Percentiles rank a stretch among this genome's conserved stretches.
Evolutionary conservation across 2,113 vertebrate species (phyloP).

Genomic region (Rhinichthys klamathensis): DNA sequence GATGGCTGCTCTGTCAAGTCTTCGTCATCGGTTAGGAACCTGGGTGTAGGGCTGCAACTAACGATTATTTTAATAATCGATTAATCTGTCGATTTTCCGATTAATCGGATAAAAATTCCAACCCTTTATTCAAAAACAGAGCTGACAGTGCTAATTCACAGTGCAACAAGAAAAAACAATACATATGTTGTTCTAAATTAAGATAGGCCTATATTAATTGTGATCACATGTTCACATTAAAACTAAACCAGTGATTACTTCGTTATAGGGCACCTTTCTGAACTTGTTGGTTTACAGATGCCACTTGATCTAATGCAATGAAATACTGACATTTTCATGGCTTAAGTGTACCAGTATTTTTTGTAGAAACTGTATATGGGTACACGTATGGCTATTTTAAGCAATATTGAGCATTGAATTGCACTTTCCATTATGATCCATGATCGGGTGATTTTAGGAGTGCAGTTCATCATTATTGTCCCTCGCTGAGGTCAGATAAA

Average conservation of each 20-base stretch:
- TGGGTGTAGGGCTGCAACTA: too few relatives aligned
- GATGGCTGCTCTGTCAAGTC: too few relatives aligned
- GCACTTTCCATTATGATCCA: slow-evolving; percentile 1
- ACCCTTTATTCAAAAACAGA: too few relatives aligned
- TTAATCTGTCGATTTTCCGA: too few relatives aligned
- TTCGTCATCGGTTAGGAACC: too few relatives aligned
- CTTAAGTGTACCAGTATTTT: neutral
- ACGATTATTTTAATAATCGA: too few relatives aligned
- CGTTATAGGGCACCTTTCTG: neutral
- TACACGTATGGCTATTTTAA: neutral
- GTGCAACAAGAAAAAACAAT: too few relatives aligned
- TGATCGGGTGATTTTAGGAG: slow-evolving; percentile 1
- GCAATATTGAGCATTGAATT: neutral
- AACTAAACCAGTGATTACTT: neutral
- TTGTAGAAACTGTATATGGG: neutral
- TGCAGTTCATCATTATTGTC: slow-evolving; percentile 32
- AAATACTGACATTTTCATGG: neutral
- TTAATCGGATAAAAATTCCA: too few relatives aligned
- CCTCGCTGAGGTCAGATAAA: slow-evolving; percentile 30
- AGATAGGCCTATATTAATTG: too few relatives aligned
- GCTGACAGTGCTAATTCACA: too few relatives aligned
- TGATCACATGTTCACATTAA: neutral
- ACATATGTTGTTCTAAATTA: too few relatives aligned
- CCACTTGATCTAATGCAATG: neutral
- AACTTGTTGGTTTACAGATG: neutral